Evolutionary conservation across 2,888 invertebrate species (phyloP).

Genomic region (Cancer borealis): DNA sequence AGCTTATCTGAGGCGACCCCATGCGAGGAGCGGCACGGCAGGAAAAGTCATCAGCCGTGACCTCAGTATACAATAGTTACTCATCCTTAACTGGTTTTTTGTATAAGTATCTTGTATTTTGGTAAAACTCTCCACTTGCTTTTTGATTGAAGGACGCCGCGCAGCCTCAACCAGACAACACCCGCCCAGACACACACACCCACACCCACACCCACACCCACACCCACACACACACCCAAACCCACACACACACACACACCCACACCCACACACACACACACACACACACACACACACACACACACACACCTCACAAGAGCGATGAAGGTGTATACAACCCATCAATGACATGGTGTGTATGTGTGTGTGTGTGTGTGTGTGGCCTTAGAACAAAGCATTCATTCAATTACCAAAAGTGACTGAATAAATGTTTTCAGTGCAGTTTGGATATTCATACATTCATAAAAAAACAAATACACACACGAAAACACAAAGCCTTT

Average conservation of each 20-base stretch:
- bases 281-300: no score
- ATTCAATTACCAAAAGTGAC: neutral
- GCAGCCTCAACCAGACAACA: neutral
- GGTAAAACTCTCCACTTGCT: neutral
- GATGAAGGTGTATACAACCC: no score
- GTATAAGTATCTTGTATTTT: slow-evolving; percentile 4
- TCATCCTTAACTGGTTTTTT: neutral
- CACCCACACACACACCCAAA: no score
- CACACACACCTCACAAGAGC: no score
- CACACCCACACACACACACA: no score
- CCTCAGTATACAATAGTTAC: neutral
- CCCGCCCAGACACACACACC: no score
- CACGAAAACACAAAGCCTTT: neutral
- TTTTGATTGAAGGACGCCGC: neutral
- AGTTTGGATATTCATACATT: neutral
- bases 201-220: no score
- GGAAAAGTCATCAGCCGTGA: neutral
- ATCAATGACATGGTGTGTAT: neutral
- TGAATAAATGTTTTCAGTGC: neutral
- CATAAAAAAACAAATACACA: neutral
- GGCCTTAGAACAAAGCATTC: neutral
- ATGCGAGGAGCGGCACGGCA: neutral
- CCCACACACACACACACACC: no score
- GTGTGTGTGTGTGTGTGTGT: neutral
- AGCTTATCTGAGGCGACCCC: neutral